A percentile compares a stretch with the other conserved stretches of the same genome.
phyloP scores from a whole-genome alignment of 2,888 invertebrate genomes.

The Pharmacophagus antenor region DNA sequence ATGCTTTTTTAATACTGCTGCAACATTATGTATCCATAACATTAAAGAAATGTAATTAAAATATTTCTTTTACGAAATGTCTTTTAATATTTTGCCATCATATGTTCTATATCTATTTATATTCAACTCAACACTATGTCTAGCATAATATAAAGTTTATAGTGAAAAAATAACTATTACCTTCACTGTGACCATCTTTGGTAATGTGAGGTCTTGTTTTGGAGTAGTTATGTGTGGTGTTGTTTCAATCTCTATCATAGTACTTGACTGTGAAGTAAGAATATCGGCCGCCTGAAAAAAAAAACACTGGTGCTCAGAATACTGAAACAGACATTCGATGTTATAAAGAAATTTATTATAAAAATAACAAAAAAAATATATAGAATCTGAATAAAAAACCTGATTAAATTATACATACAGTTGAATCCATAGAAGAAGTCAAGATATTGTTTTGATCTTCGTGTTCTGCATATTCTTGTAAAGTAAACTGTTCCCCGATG shows the following conservation, averaged over 20 bases:
- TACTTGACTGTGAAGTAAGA: constrained; percentile 46
- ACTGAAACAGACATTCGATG: not conserved
- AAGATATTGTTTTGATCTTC: constrained; percentile 51
- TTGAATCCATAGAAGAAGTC: constrained; percentile 50
- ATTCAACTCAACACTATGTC: too few relatives aligned
- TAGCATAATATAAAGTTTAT: not conserved
- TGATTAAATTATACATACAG: constrained; percentile 47
- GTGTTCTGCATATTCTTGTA: constrained; percentile 60
- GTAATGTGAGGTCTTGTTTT: constrained; percentile 38
- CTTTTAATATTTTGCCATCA: too few relatives aligned
- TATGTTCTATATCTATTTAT: not conserved
- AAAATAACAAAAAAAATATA: constrained; percentile 1
- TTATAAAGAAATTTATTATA: not conserved
- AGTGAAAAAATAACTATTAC: constrained; percentile 41
- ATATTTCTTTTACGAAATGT: too few relatives aligned
- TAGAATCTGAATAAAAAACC: not conserved
- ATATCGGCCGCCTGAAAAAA: constrained; percentile 46
- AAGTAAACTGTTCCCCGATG: constrained; percentile 63
- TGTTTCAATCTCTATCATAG: constrained; percentile 54
- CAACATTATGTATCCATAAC: too few relatives aligned
- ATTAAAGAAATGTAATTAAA: too few relatives aligned
- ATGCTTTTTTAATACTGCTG: not conserved
- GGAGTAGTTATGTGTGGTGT: constrained; percentile 40
- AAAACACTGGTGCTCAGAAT: not conserved
- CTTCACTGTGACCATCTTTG: constrained; percentile 59